A percentile compares a stretch with the other conserved stretches of the same genome.
Evolutionary conservation across 2,888 invertebrate genomes (phyloP).

Genomic region (Trypoxylon attenuatum): DNA sequence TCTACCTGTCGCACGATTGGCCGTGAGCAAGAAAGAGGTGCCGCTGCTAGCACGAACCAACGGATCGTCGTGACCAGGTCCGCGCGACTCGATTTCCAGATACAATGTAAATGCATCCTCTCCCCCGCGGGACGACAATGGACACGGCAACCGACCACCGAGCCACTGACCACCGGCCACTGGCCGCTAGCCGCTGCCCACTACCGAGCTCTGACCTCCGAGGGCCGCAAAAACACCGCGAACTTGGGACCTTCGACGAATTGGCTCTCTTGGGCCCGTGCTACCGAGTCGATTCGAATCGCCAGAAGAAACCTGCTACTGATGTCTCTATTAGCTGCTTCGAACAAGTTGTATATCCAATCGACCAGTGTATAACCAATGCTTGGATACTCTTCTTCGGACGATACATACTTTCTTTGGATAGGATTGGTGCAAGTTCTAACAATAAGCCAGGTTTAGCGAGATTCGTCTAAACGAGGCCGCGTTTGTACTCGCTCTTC

Average conservation of each 20-base stretch:
- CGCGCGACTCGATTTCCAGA: constrained; percentile 47
- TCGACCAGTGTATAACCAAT: too few relatives aligned
- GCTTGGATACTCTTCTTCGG: too few relatives aligned
- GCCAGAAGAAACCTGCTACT: constrained; percentile 5
- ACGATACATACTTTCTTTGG: too few relatives aligned
- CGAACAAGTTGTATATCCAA: background rate
- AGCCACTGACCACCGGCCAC: too few relatives aligned
- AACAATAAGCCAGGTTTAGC: too few relatives aligned
- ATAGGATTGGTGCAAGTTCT: too few relatives aligned
- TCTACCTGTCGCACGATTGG: constrained; percentile 30
- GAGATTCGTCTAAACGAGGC: too few relatives aligned
- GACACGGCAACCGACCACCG: too few relatives aligned
- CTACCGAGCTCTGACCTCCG: constrained; percentile 41
- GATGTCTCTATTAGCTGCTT: constrained; percentile 38
- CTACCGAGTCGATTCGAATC: constrained; percentile 40
- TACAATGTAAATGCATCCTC: constrained; percentile 45
- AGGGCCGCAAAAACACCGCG: constrained; percentile 43
- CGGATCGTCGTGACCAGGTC: constrained; percentile 47
- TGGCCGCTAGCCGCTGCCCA: constrained; percentile 31
- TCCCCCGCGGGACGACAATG: constrained; percentile 48
- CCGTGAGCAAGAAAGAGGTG: constrained; percentile 27
- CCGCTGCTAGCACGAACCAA: constrained; percentile 25
- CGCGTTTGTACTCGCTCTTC: too few relatives aligned
- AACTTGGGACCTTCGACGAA: constrained; percentile 18
- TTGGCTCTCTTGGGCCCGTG: constrained; percentile 40